Evolutionary conservation across 2,888 invertebrate species (phyloP).

Genomic region (Nemoura dubitans): DNA sequence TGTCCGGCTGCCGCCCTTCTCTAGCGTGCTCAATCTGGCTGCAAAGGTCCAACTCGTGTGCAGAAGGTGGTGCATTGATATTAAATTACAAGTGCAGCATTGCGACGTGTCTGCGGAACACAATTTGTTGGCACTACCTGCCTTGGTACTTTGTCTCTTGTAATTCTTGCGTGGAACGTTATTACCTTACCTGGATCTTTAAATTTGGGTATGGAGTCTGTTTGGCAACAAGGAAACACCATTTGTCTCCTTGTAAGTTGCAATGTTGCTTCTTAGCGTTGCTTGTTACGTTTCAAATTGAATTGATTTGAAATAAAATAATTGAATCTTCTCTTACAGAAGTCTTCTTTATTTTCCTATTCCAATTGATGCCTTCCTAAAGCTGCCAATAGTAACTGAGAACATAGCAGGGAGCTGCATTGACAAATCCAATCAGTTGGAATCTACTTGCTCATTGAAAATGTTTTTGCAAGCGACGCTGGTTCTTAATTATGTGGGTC

Average conservation of each 20-base stretch:
- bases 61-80: neutral
- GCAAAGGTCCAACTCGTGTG: neutral
- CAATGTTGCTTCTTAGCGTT: neutral
- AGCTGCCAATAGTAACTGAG: too few species aligned
- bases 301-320: neutral
- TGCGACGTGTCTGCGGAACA: neutral
- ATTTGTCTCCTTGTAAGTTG: neutral
- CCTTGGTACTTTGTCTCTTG: neutral
- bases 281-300: conserved; percentile 12
- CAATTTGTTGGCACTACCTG: neutral
- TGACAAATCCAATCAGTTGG: too few species aligned
- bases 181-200: neutral
- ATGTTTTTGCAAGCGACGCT: too few species aligned
- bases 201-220: neutral
- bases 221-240: neutral
- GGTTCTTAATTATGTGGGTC: too few species aligned
- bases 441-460: too few species aligned
- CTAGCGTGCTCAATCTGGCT: neutral
- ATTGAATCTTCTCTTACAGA: neutral
- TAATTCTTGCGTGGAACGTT: neutral
- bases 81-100: neutral
- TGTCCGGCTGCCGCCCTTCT: neutral
- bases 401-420: too few species aligned
- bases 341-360: neutral
- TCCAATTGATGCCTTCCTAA: too few species aligned